phyloP scores from a whole-genome alignment of 2,113 vertebrate genomes.

The Pomatostomus ruficeps region DNA sequence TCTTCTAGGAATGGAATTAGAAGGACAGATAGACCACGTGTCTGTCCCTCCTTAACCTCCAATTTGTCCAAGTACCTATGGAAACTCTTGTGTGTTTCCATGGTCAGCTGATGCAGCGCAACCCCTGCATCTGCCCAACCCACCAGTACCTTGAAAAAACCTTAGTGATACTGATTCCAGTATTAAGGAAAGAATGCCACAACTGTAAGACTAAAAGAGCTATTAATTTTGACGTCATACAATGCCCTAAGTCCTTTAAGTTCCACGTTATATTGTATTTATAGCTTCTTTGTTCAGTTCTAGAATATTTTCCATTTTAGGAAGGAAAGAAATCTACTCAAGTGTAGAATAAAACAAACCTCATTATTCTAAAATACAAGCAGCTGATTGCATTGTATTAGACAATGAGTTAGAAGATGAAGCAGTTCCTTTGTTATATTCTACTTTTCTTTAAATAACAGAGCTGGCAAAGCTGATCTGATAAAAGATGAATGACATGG shows the following conservation, averaged over 20 bases:
- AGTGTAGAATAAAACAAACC: not conserved
- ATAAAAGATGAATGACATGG: not conserved
- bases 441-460: constrained; percentile 2
- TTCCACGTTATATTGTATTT: not conserved
- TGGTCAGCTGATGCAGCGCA: not conserved
- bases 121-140: not conserved
- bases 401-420: constrained; percentile 12
- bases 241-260: not conserved
- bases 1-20: not conserved
- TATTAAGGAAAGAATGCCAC: not conserved
- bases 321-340: not conserved
- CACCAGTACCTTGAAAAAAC: not conserved
- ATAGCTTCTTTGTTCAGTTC: not conserved
- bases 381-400: constrained; percentile 2
- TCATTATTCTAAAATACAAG: not conserved
- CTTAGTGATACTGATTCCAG: not conserved
- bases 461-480: not conserved
- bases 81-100: not conserved
- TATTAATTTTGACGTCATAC: not conserved
- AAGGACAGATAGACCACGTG: fast-evolving
- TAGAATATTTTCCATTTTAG: constrained; percentile 7
- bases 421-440: constrained; percentile 8
- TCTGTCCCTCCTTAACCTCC: not conserved
- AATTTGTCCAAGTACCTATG: not conserved
- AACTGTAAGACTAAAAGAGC: not conserved